Evolutionary conservation across 1,140 invertebrate species (phyloP).

Genomic region (Eufriesea mexicana): DNA sequence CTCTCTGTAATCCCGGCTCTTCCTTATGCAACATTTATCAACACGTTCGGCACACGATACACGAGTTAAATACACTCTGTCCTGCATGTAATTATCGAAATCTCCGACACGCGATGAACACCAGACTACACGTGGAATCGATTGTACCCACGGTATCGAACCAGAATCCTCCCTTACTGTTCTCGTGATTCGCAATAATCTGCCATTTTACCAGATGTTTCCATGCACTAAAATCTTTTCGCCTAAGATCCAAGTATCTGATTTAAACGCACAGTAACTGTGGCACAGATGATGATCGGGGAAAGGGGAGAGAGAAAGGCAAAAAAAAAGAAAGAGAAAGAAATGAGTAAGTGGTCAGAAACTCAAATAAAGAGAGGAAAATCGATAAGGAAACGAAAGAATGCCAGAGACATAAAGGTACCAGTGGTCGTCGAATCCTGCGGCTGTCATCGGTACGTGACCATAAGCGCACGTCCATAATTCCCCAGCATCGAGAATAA

Average conservation of each 20-base stretch:
- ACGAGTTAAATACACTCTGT: not conserved
- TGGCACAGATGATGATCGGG: not conserved
- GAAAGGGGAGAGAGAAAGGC: not conserved
- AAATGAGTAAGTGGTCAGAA: not conserved
- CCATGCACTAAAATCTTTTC: not conserved
- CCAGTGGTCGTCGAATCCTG: constrained; percentile 63
- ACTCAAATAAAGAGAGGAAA: constrained; percentile 45
- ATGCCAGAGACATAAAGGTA: constrained; percentile 34
- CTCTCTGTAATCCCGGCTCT: constrained; percentile 57
- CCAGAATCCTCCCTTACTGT: not conserved
- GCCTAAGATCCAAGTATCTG: not conserved
- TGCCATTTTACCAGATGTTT: not conserved
- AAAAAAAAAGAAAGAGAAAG: not conserved
- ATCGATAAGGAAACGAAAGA: constrained; percentile 52
- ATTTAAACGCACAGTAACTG: not conserved
- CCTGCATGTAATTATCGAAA: not conserved
- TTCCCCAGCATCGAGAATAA: constrained; percentile 44
- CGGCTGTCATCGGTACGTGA: constrained; percentile 72
- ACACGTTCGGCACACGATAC: constrained; percentile 12
- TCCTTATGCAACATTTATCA: constrained; percentile 25
- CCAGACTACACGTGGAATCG: not conserved
- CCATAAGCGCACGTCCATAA: constrained; percentile 66
- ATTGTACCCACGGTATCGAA: not conserved
- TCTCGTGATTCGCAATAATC: not conserved
- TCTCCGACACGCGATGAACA: not conserved